phyloP scores from a whole-genome alignment of 2,888 invertebrate genomes.

The Hoplodrina ambigua region DNA sequence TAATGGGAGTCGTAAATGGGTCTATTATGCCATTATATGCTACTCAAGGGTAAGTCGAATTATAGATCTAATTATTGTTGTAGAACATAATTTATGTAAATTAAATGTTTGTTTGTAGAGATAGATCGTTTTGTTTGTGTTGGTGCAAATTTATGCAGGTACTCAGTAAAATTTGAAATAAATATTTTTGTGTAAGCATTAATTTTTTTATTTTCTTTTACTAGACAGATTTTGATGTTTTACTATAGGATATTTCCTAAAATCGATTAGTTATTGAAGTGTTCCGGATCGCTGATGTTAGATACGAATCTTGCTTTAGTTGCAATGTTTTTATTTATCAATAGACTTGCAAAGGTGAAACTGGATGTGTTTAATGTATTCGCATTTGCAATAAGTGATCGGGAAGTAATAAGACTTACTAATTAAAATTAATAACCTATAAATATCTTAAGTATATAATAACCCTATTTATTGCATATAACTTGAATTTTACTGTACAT shows the following conservation, averaged over 20 bases:
- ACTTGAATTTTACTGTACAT: not conserved
- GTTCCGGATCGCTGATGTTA: not conserved
- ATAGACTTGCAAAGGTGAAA: not conserved
- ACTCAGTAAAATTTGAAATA: too few species aligned
- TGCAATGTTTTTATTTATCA: not conserved
- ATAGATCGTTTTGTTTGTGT: not conserved
- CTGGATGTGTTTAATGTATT: slow-evolving; percentile 18
- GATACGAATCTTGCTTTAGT: not conserved
- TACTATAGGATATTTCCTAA: not conserved
- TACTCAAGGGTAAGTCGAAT: slow-evolving; percentile 56
- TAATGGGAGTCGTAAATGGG: slow-evolving; percentile 36
- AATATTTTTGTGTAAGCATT: not conserved
- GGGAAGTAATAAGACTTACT: slow-evolving; percentile 22
- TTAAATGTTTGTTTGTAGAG: slow-evolving; percentile 22
- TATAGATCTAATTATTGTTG: slow-evolving; percentile 30
- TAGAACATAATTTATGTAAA: slow-evolving; percentile 34
- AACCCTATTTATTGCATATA: slow-evolving; percentile 17
- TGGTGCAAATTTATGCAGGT: not conserved
- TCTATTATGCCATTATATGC: slow-evolving; percentile 51
- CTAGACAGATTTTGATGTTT: too few species aligned
- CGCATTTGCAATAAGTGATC: slow-evolving; percentile 4
- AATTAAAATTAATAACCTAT: slow-evolving; percentile 32
- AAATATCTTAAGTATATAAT: slow-evolving; percentile 15
- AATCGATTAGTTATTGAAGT: not conserved
- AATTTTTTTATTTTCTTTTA: not conserved